A percentile compares a stretch with the other conserved stretches of the same genome.
Evolutionary conservation across 2,888 invertebrate species (phyloP).

Genomic region (Nasonia oneida): DNA sequence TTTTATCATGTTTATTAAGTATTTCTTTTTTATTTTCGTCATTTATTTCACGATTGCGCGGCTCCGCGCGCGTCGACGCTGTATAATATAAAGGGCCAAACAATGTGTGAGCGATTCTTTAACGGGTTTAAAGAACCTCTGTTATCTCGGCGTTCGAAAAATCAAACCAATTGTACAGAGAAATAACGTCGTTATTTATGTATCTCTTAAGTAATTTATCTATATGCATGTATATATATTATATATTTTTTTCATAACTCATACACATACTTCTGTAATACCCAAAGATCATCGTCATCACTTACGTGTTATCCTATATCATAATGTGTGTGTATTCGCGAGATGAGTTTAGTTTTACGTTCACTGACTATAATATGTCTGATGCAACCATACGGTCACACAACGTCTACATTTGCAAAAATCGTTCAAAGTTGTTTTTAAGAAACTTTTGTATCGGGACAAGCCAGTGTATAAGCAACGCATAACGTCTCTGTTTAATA

Average conservation of each 20-base stretch:
- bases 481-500: background rate
- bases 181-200: slow-evolving; percentile 22
- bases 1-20: background rate
- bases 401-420: background rate
- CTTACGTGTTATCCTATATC: background rate
- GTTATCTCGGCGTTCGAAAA: background rate
- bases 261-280: slow-evolving; percentile 43
- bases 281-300: slow-evolving; percentile 36
- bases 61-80: background rate
- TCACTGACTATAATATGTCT: background rate
- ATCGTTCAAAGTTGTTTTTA: background rate
- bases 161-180: slow-evolving; percentile 40
- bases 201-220: slow-evolving; percentile 44
- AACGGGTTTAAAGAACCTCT: background rate
- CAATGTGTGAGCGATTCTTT: slow-evolving; percentile 24
- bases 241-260: slow-evolving; percentile 38
- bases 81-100: background rate
- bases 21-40: background rate
- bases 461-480: background rate
- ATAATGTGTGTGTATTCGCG: slow-evolving; percentile 1
- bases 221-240: slow-evolving; percentile 42
- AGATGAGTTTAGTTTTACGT: slow-evolving; percentile 10
- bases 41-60: background rate
- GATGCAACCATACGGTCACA: background rate
- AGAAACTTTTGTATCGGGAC: background rate